phyloP scores from a whole-genome alignment of 2,113 vertebrate genomes.

The Pseudonaja textilis region DNA sequence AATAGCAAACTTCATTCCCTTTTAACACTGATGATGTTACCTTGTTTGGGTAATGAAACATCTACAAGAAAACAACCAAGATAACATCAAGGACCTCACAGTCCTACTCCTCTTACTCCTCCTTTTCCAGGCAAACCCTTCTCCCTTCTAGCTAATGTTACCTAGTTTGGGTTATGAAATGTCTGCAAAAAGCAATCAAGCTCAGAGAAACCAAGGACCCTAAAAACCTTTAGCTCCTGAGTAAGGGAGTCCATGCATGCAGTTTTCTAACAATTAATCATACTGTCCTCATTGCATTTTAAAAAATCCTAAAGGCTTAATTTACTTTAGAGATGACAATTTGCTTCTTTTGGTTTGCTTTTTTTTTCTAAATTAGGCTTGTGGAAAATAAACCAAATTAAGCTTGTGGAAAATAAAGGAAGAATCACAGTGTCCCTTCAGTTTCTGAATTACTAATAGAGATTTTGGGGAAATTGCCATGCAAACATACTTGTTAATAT shows the following conservation, averaged over 20 bases:
- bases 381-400: constrained; percentile 44
- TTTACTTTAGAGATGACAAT: constrained; percentile 19
- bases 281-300: background rate
- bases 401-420: constrained; percentile 17
- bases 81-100: background rate
- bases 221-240: background rate
- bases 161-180: background rate
- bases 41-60: background rate
- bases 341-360: constrained; percentile 44
- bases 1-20: background rate
- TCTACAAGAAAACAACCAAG: background rate
- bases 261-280: background rate
- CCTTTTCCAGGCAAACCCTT: no score
- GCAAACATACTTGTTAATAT: constrained; percentile 23
- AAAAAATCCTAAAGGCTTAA: background rate
- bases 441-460: constrained; percentile 46
- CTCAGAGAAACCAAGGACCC: background rate
- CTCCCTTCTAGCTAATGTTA: background rate
- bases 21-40: background rate
- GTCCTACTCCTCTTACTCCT: background rate
- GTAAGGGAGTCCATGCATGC: background rate
- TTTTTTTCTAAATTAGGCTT: constrained; percentile 34
- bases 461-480: constrained; percentile 42
- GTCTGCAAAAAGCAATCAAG: background rate
- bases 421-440: constrained; percentile 18